These are phyloP conservation scores for Clarias batrachus DNA, from an alignment of 2,113 vertebrate species.

Conservation along the genomic window DNA sequence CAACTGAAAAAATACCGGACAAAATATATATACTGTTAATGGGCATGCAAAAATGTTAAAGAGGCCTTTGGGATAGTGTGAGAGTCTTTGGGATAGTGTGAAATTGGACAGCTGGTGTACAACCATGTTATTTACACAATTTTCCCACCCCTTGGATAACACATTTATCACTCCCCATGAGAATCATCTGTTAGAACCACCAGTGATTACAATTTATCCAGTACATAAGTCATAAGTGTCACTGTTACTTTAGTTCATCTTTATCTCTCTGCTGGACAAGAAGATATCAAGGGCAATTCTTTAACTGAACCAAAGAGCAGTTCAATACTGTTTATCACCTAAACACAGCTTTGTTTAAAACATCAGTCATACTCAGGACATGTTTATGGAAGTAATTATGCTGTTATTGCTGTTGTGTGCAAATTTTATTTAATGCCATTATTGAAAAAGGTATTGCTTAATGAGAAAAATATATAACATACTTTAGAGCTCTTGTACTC, in stretches of 20 bases:
- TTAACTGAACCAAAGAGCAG: constrained; percentile 7
- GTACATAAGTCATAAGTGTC: constrained; percentile 39
- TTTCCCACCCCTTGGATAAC: constrained; percentile 15
- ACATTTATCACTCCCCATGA: constrained; percentile 27
- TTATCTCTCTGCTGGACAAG: constrained; percentile 28
- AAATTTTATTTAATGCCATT: not conserved
- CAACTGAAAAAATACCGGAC: not conserved
- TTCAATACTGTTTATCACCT: constrained; percentile 11
- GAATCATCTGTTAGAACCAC: constrained; percentile 21
- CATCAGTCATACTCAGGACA: not conserved
- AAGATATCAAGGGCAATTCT: not conserved
- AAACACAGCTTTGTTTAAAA: not conserved
- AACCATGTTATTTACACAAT: not conserved
- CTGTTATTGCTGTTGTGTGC: not conserved
- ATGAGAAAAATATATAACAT: not conserved
- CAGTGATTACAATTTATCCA: constrained; percentile 32
- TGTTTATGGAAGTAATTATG: not conserved
- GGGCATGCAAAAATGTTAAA: not conserved
- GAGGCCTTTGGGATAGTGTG: not conserved
- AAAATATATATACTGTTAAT: not conserved
- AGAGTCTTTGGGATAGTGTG: not conserved
- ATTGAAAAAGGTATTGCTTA: not conserved
- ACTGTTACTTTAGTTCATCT: constrained; percentile 43
- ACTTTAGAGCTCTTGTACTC: not conserved
- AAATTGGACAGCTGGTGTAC: constrained; percentile 33